These are phyloP conservation scores for Thecophora atra DNA, from an alignment of 2,888 invertebrate genomes.

Conservation along the genomic window DNA sequence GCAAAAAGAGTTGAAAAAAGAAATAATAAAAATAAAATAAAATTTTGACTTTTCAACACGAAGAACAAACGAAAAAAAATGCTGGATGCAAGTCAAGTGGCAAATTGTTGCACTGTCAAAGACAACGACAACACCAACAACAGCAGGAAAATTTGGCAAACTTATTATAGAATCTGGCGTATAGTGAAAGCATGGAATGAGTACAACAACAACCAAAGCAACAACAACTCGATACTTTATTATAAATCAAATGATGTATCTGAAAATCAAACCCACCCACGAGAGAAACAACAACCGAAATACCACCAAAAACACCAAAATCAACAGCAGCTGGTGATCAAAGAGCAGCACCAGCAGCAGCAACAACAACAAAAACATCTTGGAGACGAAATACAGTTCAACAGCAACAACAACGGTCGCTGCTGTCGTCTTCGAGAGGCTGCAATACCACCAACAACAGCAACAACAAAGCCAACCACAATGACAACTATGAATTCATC, in stretches of 20 bases:
- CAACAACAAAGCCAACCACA: not conserved
- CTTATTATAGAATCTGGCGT: not conserved
- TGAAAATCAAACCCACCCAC: slow-evolving; percentile 16
- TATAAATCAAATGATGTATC: slow-evolving; percentile 3
- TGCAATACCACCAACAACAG: slow-evolving; percentile 1
- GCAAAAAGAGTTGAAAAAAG: slow-evolving; percentile 13
- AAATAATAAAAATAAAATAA: not conserved
- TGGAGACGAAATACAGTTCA: not conserved
- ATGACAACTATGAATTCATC: not conserved
- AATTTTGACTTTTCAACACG: not conserved
- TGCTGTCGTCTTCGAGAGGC: slow-evolving; percentile 22
- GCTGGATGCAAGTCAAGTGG: not conserved
- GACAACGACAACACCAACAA: slow-evolving; percentile 17
- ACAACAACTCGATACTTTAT: slow-evolving; percentile 7
- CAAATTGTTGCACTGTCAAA: not conserved
- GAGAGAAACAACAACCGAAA: slow-evolving; percentile 14
- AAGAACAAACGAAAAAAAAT: too few species aligned
- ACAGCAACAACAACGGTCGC: slow-evolving; percentile 22
- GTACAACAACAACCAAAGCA: not conserved
- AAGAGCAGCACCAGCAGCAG: not conserved
- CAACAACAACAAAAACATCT: slow-evolving; percentile 16
- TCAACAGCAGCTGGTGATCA: not conserved
- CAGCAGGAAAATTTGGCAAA: not conserved
- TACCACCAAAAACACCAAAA: slow-evolving; percentile 6
- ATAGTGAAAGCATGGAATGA: not conserved